Evolutionary conservation across 2,113 vertebrate species (phyloP), one percentile per base, ranked within the genome.

Genomic region (Ophiodon elongatus): DNA sequence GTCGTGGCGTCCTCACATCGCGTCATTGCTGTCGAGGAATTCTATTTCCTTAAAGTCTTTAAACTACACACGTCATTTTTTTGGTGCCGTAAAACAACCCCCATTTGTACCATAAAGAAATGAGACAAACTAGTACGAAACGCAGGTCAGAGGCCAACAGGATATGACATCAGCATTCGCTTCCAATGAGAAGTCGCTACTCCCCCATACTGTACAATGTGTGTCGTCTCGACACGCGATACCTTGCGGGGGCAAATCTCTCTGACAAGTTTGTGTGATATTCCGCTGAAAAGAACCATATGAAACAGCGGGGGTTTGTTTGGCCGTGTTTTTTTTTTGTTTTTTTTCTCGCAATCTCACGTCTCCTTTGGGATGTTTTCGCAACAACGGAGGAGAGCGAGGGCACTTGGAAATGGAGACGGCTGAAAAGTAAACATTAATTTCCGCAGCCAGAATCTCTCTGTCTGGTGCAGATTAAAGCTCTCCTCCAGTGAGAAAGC

Each of bases 341-440:
- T 47, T 1, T 47, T 4, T 15, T 5, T 52, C 23, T 23, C 21
- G 86, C 81, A 79, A 85, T 92, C 83, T 85, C 84, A 75, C 85
- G 13, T 87, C 87, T 91, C 84, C 89, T 89, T 81, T 69, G 91
- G 91, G 91, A 90, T 67, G 59, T 90, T 90, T 92, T 91, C 90
- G 73, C 88, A 89, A 90, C 89, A 92, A 75, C 43, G 84, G 52
- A 25, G 41, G 41, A 56, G 60, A 86, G 89, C 76, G 82, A 82
- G 74, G 70, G 60, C 39, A 2, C 86, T 80, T 88, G 81, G 91
- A 93, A 93, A 92, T 79, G 89, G 91, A 92, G 90, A 91, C 63
- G 52, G 69, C 79, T 64, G 76, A 62, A 91, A 91, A 88, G 91
- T 93, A 93, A 94, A 95, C 92, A 94, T 94, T 93, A 77, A 94